phyloP scores from a whole-genome alignment of 1,140 invertebrate species.

The Ruditapes philippinarum region DNA sequence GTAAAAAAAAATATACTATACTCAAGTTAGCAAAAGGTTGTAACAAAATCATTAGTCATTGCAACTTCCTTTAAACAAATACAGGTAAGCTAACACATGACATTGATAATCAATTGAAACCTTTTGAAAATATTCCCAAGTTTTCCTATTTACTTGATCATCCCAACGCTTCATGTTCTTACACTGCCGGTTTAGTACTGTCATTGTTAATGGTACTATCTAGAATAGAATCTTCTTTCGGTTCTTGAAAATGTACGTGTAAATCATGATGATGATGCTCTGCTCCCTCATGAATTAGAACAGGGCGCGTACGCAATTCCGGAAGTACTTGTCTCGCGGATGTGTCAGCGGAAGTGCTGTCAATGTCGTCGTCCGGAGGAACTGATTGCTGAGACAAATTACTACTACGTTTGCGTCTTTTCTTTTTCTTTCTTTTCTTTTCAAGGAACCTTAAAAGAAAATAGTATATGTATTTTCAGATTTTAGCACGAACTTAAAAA shows the following conservation, averaged over 20 bases:
- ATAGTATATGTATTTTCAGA: no score
- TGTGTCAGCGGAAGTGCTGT: neutral
- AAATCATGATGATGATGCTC: slow-evolving; percentile 44
- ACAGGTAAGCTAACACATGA: no score
- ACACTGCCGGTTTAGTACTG: no score
- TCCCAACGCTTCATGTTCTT: no score
- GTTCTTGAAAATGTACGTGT: slow-evolving; percentile 48
- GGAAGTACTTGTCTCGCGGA: slow-evolving; percentile 27
- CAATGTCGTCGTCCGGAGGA: neutral
- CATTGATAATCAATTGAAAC: no score
- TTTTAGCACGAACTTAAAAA: no score
- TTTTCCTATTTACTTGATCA: no score
- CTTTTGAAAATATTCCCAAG: no score
- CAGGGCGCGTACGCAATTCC: slow-evolving; percentile 42
- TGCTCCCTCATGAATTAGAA: slow-evolving; percentile 5
- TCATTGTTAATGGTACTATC: neutral
- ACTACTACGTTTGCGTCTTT: neutral
- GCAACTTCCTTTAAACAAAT: no score
- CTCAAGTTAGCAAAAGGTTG: no score
- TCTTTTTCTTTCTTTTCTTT: slow-evolving; percentile 50
- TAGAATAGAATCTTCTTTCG: neutral
- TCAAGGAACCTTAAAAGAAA: slow-evolving; percentile 29
- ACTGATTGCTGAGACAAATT: neutral
- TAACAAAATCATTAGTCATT: no score
- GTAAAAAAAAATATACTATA: no score